These are phyloP conservation scores for Branchipolynoe longqiensis DNA, from an alignment of 2,888 invertebrate species.

Conservation along the genomic window DNA sequence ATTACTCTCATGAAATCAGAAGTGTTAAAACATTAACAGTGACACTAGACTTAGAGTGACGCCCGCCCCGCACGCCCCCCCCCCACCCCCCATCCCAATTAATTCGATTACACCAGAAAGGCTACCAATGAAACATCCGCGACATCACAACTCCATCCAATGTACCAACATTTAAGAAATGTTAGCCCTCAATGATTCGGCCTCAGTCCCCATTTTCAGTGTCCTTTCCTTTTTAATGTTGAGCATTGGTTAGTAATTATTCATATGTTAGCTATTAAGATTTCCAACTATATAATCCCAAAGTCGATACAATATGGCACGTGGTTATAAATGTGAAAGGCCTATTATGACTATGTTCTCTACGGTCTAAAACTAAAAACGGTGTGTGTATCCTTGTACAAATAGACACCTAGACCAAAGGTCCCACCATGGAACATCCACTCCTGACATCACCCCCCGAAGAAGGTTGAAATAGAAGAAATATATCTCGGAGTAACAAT, in stretches of 20 bases:
- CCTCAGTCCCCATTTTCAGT: background rate
- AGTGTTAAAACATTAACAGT: slow-evolving; percentile 3
- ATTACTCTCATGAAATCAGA: slow-evolving; percentile 8
- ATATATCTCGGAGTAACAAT: background rate
- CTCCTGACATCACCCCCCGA: slow-evolving; percentile 2
- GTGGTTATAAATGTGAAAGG: slow-evolving; percentile 47
- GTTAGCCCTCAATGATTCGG: background rate
- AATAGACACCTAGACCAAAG: slow-evolving; percentile 28
- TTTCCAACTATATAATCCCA: slow-evolving; percentile 9
- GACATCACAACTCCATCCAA: background rate
- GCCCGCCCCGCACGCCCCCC: too few species aligned
- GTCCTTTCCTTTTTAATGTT: slow-evolving; percentile 39
- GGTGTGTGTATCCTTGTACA: background rate
- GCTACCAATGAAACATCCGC: background rate
- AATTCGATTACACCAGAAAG: background rate
- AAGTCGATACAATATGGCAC: slow-evolving; percentile 50
- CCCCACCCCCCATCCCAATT: too few species aligned
- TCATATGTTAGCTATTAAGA: slow-evolving; percentile 22
- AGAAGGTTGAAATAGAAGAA: slow-evolving; percentile 21
- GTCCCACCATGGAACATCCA: slow-evolving; percentile 12
- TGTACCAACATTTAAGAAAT: slow-evolving; percentile 8
- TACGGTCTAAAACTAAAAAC: slow-evolving; percentile 45
- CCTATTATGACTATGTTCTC: slow-evolving; percentile 23
- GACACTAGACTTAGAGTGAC: background rate
- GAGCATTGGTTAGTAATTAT: slow-evolving; percentile 41